Percentiles rank a stretch among this genome's conserved stretches.
Evolutionary conservation across 2,113 vertebrate species (phyloP).

Genomic region (Alectura lathami): DNA sequence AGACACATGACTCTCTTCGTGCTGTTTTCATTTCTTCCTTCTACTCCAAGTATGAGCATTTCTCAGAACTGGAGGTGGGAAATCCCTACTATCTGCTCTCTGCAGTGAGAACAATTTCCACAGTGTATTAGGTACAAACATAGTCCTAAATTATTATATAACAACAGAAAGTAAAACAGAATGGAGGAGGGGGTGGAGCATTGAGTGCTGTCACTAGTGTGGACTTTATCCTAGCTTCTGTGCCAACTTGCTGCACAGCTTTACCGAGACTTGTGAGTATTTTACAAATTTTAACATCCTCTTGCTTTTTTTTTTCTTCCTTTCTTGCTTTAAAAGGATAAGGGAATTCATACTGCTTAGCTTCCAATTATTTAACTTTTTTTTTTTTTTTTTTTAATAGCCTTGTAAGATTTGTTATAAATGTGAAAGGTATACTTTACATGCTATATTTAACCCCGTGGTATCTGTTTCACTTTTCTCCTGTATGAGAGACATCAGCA

Average conservation of each 20-base stretch:
- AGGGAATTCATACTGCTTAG: background rate
- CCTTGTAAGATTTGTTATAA: background rate
- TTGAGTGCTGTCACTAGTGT: background rate
- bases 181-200: background rate
- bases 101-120: background rate
- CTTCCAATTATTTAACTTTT: background rate
- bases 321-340: background rate
- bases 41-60: background rate
- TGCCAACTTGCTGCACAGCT: background rate
- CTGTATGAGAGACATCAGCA: background rate
- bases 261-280: constrained; percentile 44
- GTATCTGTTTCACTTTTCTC: background rate
- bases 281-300: background rate
- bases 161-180: constrained; percentile 64
- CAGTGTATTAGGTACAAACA: background rate
- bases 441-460: background rate
- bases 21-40: background rate
- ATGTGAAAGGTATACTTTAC: background rate
- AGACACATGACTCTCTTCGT: background rate
- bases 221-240: background rate
- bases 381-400: background rate
- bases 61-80: background rate
- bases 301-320: background rate
- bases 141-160: background rate
- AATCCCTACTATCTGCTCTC: background rate